Evolutionary conservation across 2,888 invertebrate species (phyloP).

Genomic region (Atethmia centrago): DNA sequence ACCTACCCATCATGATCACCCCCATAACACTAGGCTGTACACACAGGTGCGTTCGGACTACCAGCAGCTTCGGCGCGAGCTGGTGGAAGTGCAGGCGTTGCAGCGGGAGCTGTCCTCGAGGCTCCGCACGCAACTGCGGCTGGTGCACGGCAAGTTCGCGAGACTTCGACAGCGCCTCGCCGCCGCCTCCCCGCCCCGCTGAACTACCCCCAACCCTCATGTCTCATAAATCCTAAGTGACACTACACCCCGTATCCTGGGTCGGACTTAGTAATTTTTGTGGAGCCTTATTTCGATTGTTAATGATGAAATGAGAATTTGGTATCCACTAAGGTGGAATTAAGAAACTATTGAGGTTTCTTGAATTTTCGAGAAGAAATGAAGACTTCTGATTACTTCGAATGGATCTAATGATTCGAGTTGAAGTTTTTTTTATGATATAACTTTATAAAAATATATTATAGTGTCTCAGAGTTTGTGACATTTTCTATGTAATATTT

Average conservation of each 20-base stretch:
- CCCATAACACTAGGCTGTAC: constrained; percentile 18
- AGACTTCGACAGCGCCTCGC: constrained; percentile 93
- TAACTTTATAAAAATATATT: constrained; percentile 42
- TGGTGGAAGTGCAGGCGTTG: constrained; percentile 94
- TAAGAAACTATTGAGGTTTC: constrained; percentile 8
- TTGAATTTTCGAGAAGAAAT: constrained; percentile 23
- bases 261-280: constrained; percentile 39
- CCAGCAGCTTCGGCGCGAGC: constrained; percentile 94
- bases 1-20: constrained; percentile 20
- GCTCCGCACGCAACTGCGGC: constrained; percentile 93
- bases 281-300: constrained; percentile 40
- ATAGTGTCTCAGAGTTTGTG: constrained; percentile 19
- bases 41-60: constrained; percentile 93
- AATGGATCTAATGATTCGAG: constrained; percentile 14
- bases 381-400: constrained; percentile 15
- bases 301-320: constrained; percentile 9
- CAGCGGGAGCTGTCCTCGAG: constrained; percentile 94
- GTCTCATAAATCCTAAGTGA: constrained; percentile 48
- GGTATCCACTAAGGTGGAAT: neutral
- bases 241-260: constrained; percentile 27
- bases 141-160: constrained; percentile 94
- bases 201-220: constrained; percentile 45
- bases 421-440: constrained; percentile 27
- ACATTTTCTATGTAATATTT: constrained; percentile 30
- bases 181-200: constrained; percentile 85